Percentiles rank a stretch among this genome's conserved stretches.
phyloP scores from a whole-genome alignment of 2,888 invertebrate species.

The Tubulanus polymorphus region DNA sequence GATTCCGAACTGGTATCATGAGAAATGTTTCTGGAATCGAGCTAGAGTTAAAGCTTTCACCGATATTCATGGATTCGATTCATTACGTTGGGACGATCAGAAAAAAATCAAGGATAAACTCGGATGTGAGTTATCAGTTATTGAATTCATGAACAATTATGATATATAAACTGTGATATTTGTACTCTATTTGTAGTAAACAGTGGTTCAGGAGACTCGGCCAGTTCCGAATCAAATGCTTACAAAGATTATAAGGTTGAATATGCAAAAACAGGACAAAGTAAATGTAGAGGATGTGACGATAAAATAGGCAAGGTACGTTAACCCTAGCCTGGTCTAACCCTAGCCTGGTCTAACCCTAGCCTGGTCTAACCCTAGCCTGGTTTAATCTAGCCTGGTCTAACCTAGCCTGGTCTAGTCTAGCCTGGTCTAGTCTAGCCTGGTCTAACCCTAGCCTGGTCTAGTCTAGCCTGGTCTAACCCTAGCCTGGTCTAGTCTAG shows the following conservation, averaged over 20 bases:
- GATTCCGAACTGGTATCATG: slow-evolving; percentile 81
- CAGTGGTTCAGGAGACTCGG: slow-evolving; percentile 10
- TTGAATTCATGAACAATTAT: not conserved
- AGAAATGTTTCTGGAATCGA: slow-evolving; percentile 78
- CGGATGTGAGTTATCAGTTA: slow-evolving; percentile 17
- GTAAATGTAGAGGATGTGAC: slow-evolving; percentile 78
- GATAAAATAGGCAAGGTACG: slow-evolving; percentile 75
- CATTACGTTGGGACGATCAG: slow-evolving; percentile 79
- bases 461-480: too few species aligned
- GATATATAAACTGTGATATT: not conserved
- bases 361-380: too few species aligned
- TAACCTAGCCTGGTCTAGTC: too few species aligned
- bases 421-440: too few species aligned
- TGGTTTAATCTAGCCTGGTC: too few species aligned
- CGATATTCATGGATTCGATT: slow-evolving; percentile 67
- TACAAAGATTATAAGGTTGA: slow-evolving; percentile 71
- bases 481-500: too few species aligned
- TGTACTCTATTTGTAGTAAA: not conserved
- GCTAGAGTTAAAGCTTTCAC: slow-evolving; percentile 69
- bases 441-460: too few species aligned
- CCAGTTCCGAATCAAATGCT: slow-evolving; percentile 29
- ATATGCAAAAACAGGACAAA: slow-evolving; percentile 79
- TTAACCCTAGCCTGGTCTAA: too few species aligned
- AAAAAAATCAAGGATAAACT: slow-evolving; percentile 63
- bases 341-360: too few species aligned